Conservation (phyloP, 2,888 invertebrate species). For the Leptinotarsa haldemani region DNA sequence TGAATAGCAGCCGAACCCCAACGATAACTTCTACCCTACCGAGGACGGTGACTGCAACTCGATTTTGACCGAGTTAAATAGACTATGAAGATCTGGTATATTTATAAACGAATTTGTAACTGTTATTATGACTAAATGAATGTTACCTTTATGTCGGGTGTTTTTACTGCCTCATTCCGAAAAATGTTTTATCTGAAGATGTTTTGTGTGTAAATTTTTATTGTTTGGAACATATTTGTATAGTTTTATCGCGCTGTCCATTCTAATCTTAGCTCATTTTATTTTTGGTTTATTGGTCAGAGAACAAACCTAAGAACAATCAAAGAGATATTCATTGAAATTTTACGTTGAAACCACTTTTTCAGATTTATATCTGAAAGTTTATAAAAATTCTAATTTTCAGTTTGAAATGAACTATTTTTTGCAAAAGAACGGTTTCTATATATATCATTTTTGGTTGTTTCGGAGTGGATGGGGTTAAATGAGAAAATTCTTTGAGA, state of each 20-base stretch:
- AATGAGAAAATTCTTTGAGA: not conserved
- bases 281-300: not conserved
- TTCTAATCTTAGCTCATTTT: not conserved
- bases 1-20: conserved; percentile 58
- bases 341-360: not conserved
- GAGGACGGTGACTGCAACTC: conserved; percentile 64
- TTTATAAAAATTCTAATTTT: not conserved
- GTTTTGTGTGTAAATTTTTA: conserved; percentile 2
- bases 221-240: conserved; percentile 25
- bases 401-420: not conserved
- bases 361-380: not conserved
- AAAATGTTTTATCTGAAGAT: conserved; percentile 5
- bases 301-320: no score
- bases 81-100: conserved; percentile 56
- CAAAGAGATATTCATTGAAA: no score
- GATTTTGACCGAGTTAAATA: conserved; percentile 65
- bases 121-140: conserved; percentile 46
- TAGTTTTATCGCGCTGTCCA: conserved; percentile 1
- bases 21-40: conserved; percentile 62
- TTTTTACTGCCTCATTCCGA: conserved; percentile 37
- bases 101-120: conserved; percentile 55
- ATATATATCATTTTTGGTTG: not conserved
- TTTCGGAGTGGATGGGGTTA: conserved; percentile 5
- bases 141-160: conserved; percentile 48
- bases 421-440: no score